Evolutionary conservation across 2,888 invertebrate species (phyloP), one percentile per base, ranked within the genome.

Genomic region (Marasmarcha lunaedactyla): DNA sequence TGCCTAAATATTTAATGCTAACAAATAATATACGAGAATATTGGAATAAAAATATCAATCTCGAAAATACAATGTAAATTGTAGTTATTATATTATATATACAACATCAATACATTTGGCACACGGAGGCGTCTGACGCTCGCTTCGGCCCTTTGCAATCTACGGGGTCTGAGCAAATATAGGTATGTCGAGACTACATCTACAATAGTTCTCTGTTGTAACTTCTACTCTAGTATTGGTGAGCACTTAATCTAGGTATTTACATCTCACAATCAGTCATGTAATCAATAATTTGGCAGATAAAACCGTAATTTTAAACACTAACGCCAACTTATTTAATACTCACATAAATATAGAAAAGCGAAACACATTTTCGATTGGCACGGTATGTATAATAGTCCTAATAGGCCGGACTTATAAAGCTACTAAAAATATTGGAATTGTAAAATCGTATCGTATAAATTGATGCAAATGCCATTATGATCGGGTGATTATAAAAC

Each of bases 231-330:
- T 51, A 66, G 59, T 68, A 71, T 64, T 62, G 71, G 69, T 73
- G 73, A 78, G 69, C 62, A 60, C 72, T 79, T 78, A 78, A 46
- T 56, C 73, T 78, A 78, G 54, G 55, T 81, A 81, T 79, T 61
- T 81, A 81, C 83, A 79, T 70, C 73, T 76, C 76, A 78, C 78
- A 74, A 71, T 83, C 81, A 83, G 81, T 81, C 81, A 71, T 76
- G 68, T 64, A 61, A 61, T 71, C 68, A 65, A 67, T 70, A 71
- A 71, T 77, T 79, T 78, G 77, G 79, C 77, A 77, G 71, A 72
- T 61, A 65, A 62, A 60, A 60, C 66, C 58, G 55, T 57, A 62
- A 59, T 63, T 54, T 34, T 14, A 34, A 13, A 34, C 34, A 34
- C 14, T 34, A 34, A 34, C 20, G 20, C 20, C 20, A 20, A 20